Base-by-base conservation (phyloP, 1,140 invertebrate species). In the Holotrichia oblita region DNA sequence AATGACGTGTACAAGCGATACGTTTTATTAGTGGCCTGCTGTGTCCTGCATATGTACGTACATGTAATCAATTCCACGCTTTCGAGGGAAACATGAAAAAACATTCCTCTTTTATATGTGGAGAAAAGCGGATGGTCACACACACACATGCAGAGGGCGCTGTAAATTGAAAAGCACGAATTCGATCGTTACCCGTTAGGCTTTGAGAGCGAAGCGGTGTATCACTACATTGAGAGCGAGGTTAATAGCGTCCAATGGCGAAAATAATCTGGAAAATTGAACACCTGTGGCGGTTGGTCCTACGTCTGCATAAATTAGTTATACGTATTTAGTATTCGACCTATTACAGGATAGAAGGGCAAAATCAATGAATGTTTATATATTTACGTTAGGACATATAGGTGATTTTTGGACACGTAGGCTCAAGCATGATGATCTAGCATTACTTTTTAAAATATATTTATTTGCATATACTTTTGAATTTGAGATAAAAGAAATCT, bases 231-330 rank as follows among this genome's bases (percentile, higher is more conserved):
- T 17, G 12, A 17, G 6, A 55, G 48, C 14, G 48, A 17, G 14
- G n/a, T 55, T 55, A 55, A 55, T 55, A n/a, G 48, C 48, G 48
- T 55, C 14, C 3, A 55, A 55, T n/a, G 48, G 48, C 48, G 48
- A 55, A 55, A 55, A 55, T 55, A 55, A 55, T 55, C 48, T 55
- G 48, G n/a, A 55, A 55, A 55, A 55, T 55, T 14, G 48, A 55
- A 55, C 48, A 55, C 48, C 48, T 55, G 48, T 55, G 48, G 48
- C 48, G 48, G 48, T n/a, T n/a, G 48, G n/a, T 17, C 48, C 6
- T 55, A 17, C 48, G 48, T 55, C 6, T 17, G 48, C 48, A 55
- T 55, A 55, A 55, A 55, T 17, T 55, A 55, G 17, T 55, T 17
- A 14, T 6, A 17, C 17, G 48, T 55, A 55, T 17, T 55, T n/a